These are phyloP conservation scores for Scortum barcoo DNA, from an alignment of 2,113 vertebrate genomes.

Conservation along the genomic window DNA sequence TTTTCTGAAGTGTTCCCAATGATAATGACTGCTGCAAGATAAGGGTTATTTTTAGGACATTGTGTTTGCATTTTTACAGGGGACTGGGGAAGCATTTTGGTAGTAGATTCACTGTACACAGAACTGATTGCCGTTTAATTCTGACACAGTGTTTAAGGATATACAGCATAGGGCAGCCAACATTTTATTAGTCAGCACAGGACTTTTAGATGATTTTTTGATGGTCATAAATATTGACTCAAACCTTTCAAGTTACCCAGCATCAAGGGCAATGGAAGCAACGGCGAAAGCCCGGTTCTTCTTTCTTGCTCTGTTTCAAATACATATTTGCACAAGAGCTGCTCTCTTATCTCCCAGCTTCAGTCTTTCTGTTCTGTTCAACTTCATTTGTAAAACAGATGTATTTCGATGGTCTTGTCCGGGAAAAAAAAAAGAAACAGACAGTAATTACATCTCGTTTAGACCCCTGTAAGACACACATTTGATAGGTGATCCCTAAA, in stretches of 20 bases:
- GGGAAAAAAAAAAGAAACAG: slow-evolving; percentile 47
- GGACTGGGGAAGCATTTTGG: slow-evolving; percentile 57
- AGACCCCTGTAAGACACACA: slow-evolving; percentile 55
- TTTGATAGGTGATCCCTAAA: slow-evolving; percentile 71
- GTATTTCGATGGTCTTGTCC: slow-evolving; percentile 45
- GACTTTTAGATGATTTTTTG: slow-evolving; percentile 50
- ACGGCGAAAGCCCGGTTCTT: slow-evolving; percentile 18
- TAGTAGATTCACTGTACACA: slow-evolving; percentile 44
- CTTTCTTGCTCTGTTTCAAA: slow-evolving; percentile 45
- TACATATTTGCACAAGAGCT: slow-evolving; percentile 43
- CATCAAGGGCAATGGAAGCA: slow-evolving; percentile 59
- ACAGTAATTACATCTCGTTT: slow-evolving; percentile 71
- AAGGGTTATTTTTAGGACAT: slow-evolving; percentile 82
- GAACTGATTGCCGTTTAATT: slow-evolving; percentile 54
- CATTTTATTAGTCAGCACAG: slow-evolving; percentile 53
- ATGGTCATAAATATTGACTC: slow-evolving; percentile 64
- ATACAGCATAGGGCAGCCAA: slow-evolving; percentile 32
- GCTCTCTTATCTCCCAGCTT: slow-evolving; percentile 52
- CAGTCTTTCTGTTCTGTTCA: slow-evolving; percentile 43
- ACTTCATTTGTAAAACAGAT: slow-evolving; percentile 63
- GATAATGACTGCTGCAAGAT: slow-evolving; percentile 82
- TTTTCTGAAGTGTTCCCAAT: slow-evolving; percentile 82
- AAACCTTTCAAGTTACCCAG: slow-evolving; percentile 41
- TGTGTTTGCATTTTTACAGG: slow-evolving; percentile 77
- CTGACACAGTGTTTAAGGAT: slow-evolving; percentile 43